A percentile compares a stretch with the other conserved stretches of the same genome.
These are phyloP conservation scores for Furcifer pardalis DNA, from an alignment of 2,797 vertebrate genomes.

Conservation along the genomic window DNA sequence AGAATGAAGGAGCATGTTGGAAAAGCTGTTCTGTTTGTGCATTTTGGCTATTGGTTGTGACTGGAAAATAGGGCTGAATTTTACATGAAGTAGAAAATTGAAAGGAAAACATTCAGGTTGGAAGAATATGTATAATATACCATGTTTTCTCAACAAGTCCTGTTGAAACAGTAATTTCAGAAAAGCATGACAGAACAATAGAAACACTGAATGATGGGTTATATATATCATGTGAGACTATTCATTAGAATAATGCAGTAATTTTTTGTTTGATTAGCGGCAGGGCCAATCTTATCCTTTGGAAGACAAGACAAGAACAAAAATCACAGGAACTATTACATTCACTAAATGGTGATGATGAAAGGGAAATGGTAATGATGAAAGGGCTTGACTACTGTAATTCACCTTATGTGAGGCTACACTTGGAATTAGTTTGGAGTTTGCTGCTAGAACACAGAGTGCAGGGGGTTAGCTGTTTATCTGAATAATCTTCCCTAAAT, in stretches of 20 bases:
- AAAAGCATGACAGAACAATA: conserved; percentile 25
- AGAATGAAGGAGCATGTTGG: background rate
- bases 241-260: background rate
- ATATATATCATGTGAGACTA: background rate
- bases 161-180: conserved; percentile 35
- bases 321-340: too few species aligned
- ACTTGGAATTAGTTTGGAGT: too few species aligned
- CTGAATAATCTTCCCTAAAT: too few species aligned
- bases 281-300: background rate
- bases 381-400: too few species aligned
- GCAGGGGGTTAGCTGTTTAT: too few species aligned
- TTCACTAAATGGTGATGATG: too few species aligned
- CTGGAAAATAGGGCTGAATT: conserved; percentile 1
- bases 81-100: background rate
- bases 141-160: background rate
- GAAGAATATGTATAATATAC: background rate
- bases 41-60: background rate
- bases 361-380: too few species aligned
- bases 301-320: too few species aligned
- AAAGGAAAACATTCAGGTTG: conserved; percentile 41
- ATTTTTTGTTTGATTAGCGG: background rate
- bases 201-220: background rate
- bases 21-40: background rate
- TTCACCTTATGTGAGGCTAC: too few species aligned
- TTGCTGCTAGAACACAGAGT: too few species aligned